These are phyloP conservation scores for Eilema sororculum DNA, from an alignment of 2,888 invertebrate species.

Conservation along the genomic window DNA sequence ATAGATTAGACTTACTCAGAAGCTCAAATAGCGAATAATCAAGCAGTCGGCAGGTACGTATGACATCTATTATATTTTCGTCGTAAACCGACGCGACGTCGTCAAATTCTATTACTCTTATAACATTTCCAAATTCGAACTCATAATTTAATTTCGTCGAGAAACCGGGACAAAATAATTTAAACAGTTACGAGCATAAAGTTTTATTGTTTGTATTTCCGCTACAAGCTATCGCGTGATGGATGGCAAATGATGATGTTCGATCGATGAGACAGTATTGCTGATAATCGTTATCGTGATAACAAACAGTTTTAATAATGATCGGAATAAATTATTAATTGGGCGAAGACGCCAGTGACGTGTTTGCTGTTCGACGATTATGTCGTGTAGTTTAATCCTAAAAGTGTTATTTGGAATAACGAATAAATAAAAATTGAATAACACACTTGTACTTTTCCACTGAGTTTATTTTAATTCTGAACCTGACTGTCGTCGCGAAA, in stretches of 20 bases:
- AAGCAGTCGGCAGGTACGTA: background rate
- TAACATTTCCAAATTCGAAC: slow-evolving; percentile 15
- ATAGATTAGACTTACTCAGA: background rate
- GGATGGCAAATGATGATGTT: slow-evolving; percentile 46
- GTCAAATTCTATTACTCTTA: slow-evolving; percentile 12
- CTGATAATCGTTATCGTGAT: slow-evolving; percentile 62
- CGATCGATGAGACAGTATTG: slow-evolving; percentile 56
- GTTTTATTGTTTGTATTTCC: slow-evolving; percentile 56
- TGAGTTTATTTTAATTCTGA: too few species aligned
- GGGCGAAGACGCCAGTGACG: slow-evolving; percentile 31
- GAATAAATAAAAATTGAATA: too few species aligned
- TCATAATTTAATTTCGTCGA: slow-evolving; percentile 15
- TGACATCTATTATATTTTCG: background rate
- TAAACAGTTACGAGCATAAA: slow-evolving; percentile 42
- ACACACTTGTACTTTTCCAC: too few species aligned
- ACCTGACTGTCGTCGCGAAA: too few species aligned
- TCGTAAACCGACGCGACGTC: background rate
- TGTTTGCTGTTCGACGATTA: slow-evolving; percentile 14
- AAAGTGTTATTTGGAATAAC: background rate
- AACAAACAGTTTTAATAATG: slow-evolving; percentile 56
- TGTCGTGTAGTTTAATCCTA: slow-evolving; percentile 18
- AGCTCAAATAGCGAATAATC: background rate
- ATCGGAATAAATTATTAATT: slow-evolving; percentile 33
- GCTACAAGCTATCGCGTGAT: slow-evolving; percentile 61
- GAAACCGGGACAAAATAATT: slow-evolving; percentile 18